These are phyloP conservation scores for Caenorhabditis panamensis DNA, from an alignment of 2,888 invertebrate genomes.

Conservation along the genomic window DNA sequence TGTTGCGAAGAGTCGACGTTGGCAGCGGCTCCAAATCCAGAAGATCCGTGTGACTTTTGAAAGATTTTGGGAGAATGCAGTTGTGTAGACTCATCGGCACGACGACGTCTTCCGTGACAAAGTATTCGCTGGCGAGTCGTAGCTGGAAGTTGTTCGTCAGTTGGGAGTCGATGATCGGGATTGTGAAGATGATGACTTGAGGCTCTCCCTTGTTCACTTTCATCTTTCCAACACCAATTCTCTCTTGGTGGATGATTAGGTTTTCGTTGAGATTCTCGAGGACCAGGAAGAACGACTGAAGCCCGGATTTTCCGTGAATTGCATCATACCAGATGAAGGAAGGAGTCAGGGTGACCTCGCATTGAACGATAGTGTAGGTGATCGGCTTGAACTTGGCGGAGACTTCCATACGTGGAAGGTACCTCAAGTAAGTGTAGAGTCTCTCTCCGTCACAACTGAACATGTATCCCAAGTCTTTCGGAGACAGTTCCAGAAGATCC, in stretches of 20 bases:
- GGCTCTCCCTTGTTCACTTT: slow-evolving; percentile 88
- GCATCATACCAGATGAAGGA: slow-evolving; percentile 83
- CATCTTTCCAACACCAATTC: slow-evolving; percentile 89
- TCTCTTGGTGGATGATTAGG: slow-evolving; percentile 95
- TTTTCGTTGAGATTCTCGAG: slow-evolving; percentile 96
- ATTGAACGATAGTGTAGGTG: slow-evolving; percentile 85
- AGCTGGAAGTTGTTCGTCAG: slow-evolving; percentile 91
- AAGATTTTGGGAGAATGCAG: slow-evolving; percentile 91
- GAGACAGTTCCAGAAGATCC: slow-evolving; percentile 90
- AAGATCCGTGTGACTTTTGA: slow-evolving; percentile 94
- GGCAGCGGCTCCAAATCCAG: slow-evolving; percentile 93
- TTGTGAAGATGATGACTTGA: slow-evolving; percentile 93
- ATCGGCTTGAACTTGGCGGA: slow-evolving; percentile 94
- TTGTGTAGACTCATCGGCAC: slow-evolving; percentile 87
- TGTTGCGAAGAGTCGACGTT: slow-evolving; percentile 88
- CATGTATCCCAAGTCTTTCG: slow-evolving; percentile 88
- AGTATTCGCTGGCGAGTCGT: slow-evolving; percentile 86
- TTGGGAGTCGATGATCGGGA: slow-evolving; percentile 91
- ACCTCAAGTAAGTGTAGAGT: slow-evolving; percentile 88
- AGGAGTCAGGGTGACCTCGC: slow-evolving; percentile 83
- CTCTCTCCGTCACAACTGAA: slow-evolving; percentile 75
- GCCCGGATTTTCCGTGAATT: slow-evolving; percentile 89
- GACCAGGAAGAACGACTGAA: slow-evolving; percentile 96
- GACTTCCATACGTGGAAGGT: slow-evolving; percentile 90
- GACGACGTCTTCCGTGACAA: slow-evolving; percentile 82